Evolutionary conservation across 2,113 vertebrate species (phyloP), one percentile per base, ranked within the genome.

Genomic region (Halcyon malimbica): DNA sequence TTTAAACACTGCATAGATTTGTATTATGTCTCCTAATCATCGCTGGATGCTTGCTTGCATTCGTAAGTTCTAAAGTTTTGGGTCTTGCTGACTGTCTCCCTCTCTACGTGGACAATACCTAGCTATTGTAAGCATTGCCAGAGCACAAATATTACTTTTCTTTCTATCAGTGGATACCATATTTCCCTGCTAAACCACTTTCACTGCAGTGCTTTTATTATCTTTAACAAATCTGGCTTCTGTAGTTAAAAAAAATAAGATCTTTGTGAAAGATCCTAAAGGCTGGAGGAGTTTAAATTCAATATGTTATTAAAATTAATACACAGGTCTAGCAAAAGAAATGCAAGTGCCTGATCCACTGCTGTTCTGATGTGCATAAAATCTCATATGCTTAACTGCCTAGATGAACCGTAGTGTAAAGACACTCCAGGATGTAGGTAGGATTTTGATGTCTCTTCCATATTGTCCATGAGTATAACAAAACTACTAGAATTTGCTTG

Each of bases 381-480:
- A 87, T 20, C 86, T 76, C 44, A 68, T 76, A 82, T 71, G 65
- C 44, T 73, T 78, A 65, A 71, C 65, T 93, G 48, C 50, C 39
- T 50, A 51, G 42, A 29, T 71, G 90, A 91, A 42, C 53, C 31
- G 3, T 44, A 28, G 76, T 57, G 70, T 51, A 48, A 63, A 93
- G 80, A 64, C 57, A 59, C 39, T 71, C n/a, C 3, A 11, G 21
- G 31, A 39, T 79, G 10, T 82, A 69, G 42, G 39, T 31, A 70
- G 51, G 71, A 68, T 92, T 96, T 94, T 95, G 73, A 46, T 92
- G 71, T 83, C 65, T 64, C 10, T 93, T 67, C 64, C 77, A 74
- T 68, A 91, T 96, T 50, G 85, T 76, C 62, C 56, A 18, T 10
- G 13, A 69, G 44, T 65, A 31, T 76, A 95, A 92, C 87, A 93